Base-by-base conservation (phyloP, 2,797 vertebrate genomes). In the Pangasius sanitwongsei region DNA sequence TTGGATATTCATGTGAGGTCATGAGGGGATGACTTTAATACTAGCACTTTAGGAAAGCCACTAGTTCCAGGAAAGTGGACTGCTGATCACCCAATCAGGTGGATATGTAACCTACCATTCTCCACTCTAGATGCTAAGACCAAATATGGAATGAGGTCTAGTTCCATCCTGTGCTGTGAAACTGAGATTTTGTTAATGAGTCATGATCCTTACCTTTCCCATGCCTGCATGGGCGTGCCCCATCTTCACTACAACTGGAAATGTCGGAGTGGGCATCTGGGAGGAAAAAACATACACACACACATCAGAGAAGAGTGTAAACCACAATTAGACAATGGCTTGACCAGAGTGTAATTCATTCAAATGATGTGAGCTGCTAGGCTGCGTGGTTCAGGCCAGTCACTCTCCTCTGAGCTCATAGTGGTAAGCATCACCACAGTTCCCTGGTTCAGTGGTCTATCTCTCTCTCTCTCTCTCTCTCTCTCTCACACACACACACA, bases 201-300 rank as follows among this genome's bases (percentile, higher is more conserved):
- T 72, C 50, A 61, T 12, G 37, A 53, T 86, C 96, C 88, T 93
- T 96, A 98, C 98, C 97, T 99, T 99, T 86, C 98, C 98, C 97
- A 99, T 98, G 91, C 98, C 98, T 0, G 98, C 96, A 74, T 99
- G 95, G 89, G 98, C 98, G 37, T 99, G 98, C 41, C 98, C 98
- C 95, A 99, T 96, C 94, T 99, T 99, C 91, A 99, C 96, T 87
- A 99, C 98, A 92, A 98, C 96, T 0, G 98, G 98, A 89, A 97
- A 98, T 86, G 95, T 94, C 0, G 97, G 96, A 63, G 95, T 95
- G 70, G 97, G 94, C 80, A 97, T 91, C 98, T 99, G 70, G 0
- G 37, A 25, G 34, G 53, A 41, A 75, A 87, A 55, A 70, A 13
- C n/a, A 53, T 53, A 86, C 16, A 86, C 34, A 74, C 65, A 86